phyloP scores from a whole-genome alignment of 1,140 invertebrate species.

The Sminthurides bifidus region DNA sequence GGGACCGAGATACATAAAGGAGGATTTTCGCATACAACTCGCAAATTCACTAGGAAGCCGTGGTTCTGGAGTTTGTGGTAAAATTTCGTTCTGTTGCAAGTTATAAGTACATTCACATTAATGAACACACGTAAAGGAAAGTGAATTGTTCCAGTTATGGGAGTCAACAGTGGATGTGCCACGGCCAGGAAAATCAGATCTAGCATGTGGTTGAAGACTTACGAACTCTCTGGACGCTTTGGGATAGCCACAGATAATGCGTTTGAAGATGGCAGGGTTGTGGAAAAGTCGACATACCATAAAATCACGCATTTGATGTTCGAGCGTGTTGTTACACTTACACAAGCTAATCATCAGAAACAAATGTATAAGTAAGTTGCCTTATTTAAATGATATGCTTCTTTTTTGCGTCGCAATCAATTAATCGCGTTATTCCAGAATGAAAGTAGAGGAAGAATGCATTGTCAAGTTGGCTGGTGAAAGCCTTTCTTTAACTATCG shows the following conservation, averaged over 20 bases:
- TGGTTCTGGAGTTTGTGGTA: conserved; percentile 59
- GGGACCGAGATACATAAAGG: conserved; percentile 55
- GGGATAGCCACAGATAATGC: conserved; percentile 65
- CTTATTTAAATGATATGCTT: not conserved
- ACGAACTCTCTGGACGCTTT: conserved; percentile 62
- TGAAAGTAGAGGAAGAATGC: not conserved
- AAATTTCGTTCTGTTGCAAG: conserved; percentile 32
- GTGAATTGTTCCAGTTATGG: conserved; percentile 46
- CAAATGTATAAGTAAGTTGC: conserved; percentile 65
- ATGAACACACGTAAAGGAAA: not conserved
- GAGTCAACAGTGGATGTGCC: conserved; percentile 52
- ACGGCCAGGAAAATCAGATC: conserved; percentile 44
- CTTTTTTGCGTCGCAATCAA: not conserved
- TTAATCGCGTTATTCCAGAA: not conserved
- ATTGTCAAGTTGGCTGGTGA: not conserved
- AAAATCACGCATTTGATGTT: conserved; percentile 53
- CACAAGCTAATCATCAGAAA: conserved; percentile 69
- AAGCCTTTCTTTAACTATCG: not conserved
- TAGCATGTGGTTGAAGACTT: conserved; percentile 49
- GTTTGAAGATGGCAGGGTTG: conserved; percentile 56
- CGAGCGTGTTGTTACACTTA: conserved; percentile 55
- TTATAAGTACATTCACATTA: not conserved
- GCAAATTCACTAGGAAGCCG: conserved; percentile 47
- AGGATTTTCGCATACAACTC: conserved; percentile 49
- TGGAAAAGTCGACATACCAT: conserved; percentile 56